Percentiles rank a stretch among this genome's conserved stretches.
Conservation (phyloP, 2,888 invertebrate species). For the Andrena flavipes region DNA sequence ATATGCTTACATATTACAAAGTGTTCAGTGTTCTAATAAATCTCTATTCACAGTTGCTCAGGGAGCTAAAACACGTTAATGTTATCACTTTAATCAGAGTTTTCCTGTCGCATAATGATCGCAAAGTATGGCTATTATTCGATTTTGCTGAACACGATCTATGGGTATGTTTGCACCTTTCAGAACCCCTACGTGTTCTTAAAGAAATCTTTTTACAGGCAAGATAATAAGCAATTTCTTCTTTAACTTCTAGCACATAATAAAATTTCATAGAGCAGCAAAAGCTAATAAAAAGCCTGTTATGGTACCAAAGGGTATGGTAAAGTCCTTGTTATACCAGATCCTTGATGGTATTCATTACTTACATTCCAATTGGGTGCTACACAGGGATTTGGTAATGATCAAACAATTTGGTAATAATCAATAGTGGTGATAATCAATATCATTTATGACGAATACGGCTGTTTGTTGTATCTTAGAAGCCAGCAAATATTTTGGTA, state of each 20-base stretch:
- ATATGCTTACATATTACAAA: background rate
- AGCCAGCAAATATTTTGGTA: constrained; percentile 99
- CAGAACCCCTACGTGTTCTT: background rate
- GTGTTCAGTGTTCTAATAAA: constrained; percentile 17
- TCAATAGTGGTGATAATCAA: background rate
- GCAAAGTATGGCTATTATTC: constrained; percentile 98
- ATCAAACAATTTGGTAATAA: background rate
- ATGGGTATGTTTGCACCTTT: constrained; percentile 88
- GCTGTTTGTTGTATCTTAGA: constrained; percentile 86
- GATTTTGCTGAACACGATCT: constrained; percentile 99
- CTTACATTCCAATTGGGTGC: constrained; percentile 99
- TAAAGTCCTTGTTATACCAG: constrained; percentile 98
- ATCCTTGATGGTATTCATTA: constrained; percentile 99
- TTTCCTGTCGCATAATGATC: constrained; percentile 97
- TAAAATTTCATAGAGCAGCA: constrained; percentile 98
- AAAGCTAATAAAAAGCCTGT: constrained; percentile 99
- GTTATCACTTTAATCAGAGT: constrained; percentile 98
- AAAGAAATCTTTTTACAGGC: background rate
- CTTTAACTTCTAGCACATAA: constrained; percentile 91
- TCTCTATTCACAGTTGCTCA: constrained; percentile 89
- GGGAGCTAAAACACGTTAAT: constrained; percentile 98
- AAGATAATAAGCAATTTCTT: background rate
- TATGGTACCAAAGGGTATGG: constrained; percentile 98
- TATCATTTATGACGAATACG: constrained; percentile 10
- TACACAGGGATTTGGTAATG: constrained; percentile 96